phyloP scores from a whole-genome alignment of 2,888 invertebrate genomes.

The Lycaena phlaeas region DNA sequence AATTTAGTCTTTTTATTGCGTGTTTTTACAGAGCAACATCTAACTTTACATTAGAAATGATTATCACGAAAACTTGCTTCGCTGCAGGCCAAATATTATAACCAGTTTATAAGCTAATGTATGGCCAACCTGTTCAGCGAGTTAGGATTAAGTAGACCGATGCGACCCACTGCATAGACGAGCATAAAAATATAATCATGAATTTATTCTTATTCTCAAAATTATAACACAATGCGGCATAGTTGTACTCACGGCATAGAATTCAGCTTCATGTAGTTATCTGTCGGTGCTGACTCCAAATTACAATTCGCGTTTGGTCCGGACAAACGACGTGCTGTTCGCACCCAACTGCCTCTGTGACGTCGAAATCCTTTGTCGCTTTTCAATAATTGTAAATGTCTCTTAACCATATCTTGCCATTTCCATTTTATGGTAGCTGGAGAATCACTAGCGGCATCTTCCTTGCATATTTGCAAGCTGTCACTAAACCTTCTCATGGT shows the following conservation, averaged over 20 bases:
- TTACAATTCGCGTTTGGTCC: slow-evolving; percentile 46
- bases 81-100: slow-evolving; percentile 35
- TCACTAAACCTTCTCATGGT: slow-evolving; percentile 68
- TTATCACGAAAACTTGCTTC: slow-evolving; percentile 36
- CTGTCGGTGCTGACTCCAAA: slow-evolving; percentile 42
- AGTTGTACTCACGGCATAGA: slow-evolving; percentile 65
- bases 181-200: slow-evolving; percentile 24
- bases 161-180: slow-evolving; percentile 31
- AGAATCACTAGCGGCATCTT: slow-evolving; percentile 67
- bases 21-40: slow-evolving; percentile 1
- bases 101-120: slow-evolving; percentile 43
- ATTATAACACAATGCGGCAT: neutral
- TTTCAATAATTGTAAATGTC: slow-evolving; percentile 60
- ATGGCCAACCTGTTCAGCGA: slow-evolving; percentile 20
- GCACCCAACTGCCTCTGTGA: slow-evolving; percentile 64
- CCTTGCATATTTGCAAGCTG: slow-evolving; percentile 65
- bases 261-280: slow-evolving; percentile 61
- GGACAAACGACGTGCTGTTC: slow-evolving; percentile 57
- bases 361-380: slow-evolving; percentile 61
- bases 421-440: slow-evolving; percentile 67
- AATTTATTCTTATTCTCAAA: neutral
- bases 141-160: slow-evolving; percentile 43
- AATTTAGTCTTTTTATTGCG: neutral
- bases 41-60: slow-evolving; percentile 33
- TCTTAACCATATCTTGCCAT: slow-evolving; percentile 68